phyloP scores from a whole-genome alignment of 2,797 vertebrate species.

The Echiichthys vipera region DNA sequence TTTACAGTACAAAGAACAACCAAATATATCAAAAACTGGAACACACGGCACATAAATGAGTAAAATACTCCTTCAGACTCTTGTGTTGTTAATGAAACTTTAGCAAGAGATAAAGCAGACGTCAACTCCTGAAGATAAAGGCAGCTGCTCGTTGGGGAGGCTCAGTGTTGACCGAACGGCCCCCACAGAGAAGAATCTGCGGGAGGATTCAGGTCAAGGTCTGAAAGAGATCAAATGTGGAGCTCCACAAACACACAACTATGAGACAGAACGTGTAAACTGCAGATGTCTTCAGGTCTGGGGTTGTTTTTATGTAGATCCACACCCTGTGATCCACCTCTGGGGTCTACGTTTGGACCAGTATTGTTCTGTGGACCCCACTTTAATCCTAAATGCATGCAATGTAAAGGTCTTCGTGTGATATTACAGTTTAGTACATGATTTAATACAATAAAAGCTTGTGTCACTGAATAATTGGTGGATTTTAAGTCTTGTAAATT shows the following conservation, averaged over 20 bases:
- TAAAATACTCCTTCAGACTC: background rate
- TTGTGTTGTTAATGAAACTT: background rate
- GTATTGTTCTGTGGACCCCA: background rate
- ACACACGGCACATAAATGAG: background rate
- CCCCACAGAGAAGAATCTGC: background rate
- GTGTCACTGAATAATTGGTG: background rate
- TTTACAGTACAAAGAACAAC: too few species aligned
- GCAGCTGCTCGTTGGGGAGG: background rate
- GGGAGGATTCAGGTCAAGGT: conserved; percentile 18
- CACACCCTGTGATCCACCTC: background rate
- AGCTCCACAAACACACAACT: background rate
- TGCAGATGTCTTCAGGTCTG: too few species aligned
- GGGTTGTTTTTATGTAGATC: too few species aligned
- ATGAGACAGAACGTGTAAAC: too few species aligned
- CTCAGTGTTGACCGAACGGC: background rate
- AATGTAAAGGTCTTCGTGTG: background rate
- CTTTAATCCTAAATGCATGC: too few species aligned
- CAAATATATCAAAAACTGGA: too few species aligned
- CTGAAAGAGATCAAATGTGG: background rate
- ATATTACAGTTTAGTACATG: background rate
- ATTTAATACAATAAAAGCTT: background rate
- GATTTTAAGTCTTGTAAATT: background rate
- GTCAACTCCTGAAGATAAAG: background rate
- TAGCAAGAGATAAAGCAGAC: background rate
- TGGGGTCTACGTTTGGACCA: background rate